Percentiles rank a stretch among this genome's conserved stretches.
These are phyloP conservation scores for Mimumesa dahlbomi DNA, from an alignment of 2,888 invertebrate species.

Conservation along the genomic window DNA sequence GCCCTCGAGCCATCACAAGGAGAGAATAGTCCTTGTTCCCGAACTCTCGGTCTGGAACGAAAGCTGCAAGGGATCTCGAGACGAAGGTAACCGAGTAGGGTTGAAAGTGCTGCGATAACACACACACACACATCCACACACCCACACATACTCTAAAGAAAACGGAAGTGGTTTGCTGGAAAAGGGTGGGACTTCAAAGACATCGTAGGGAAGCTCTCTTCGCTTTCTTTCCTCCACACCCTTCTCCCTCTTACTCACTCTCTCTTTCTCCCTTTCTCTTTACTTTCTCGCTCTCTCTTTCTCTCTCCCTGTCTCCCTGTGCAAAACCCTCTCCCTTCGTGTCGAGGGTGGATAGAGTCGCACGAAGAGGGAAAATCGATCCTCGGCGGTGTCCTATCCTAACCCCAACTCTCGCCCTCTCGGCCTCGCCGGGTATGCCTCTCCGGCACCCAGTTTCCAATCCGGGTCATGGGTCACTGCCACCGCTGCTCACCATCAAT, in stretches of 20 bases:
- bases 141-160: too few species aligned
- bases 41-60: constrained; percentile 14
- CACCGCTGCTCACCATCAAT: constrained; percentile 69
- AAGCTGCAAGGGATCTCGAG: constrained; percentile 8
- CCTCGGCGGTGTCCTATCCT: constrained; percentile 73
- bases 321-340: constrained; percentile 32
- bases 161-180: constrained; percentile 40
- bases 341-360: constrained; percentile 57
- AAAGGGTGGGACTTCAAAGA: constrained; percentile 34
- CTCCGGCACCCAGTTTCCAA: constrained; percentile 71
- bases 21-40: constrained; percentile 2
- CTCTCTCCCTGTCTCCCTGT: constrained; percentile 8
- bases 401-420: constrained; percentile 68
- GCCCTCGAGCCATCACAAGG: background rate
- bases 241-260: background rate
- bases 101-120: constrained; percentile 20
- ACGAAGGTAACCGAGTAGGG: background rate
- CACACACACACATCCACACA: too few species aligned
- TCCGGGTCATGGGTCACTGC: constrained; percentile 80
- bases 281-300: background rate
- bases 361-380: constrained; percentile 72
- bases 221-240: too few species aligned
- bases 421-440: constrained; percentile 66
- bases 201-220: constrained; percentile 11
- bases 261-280: background rate